Base-by-base conservation (phyloP, 2,888 invertebrate species). In the Mimachlamys varia region DNA sequence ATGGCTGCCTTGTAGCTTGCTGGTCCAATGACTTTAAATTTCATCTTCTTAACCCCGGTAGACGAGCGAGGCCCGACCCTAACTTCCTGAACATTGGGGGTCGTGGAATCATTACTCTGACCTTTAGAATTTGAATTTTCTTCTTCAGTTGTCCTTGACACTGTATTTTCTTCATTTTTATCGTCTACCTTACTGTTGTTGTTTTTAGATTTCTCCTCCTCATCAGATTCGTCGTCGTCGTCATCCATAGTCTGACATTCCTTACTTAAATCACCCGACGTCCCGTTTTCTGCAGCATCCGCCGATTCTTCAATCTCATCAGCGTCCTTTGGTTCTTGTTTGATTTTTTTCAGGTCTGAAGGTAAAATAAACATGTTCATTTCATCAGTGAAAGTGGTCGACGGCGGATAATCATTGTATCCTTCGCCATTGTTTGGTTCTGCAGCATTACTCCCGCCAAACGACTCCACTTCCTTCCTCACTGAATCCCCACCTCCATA, bases 321-420 rank as follows among this genome's bases (percentile, higher is more conserved):
- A 10, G 76, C 33, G 33, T 76, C 76, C 12, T 76, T 76, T 33
- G 76, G 76, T 76, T 76, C 76, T 33, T 76, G 87, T 15, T 53
- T 89, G 49, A 53, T 87, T 17, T 90, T 87, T 15, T 90, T 90
- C 27, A 90, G 58, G 19, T 91, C 89, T 37, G 92, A 90, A n/a
- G 92, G 93, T n/a, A 94, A 88, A 13, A 94, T 94, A 89, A 93
- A 94, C 94, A 94, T 94, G 2, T 92, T 91, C 92, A 92, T 93
- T 49, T 93, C 93, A 89, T 94, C 93, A 10, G 90, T 92, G 58
- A 92, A 91, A 7, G 92, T 92, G 53, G 93, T 88, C 27, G 92
- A 91, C 17, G 91, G 33, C 33, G 27, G 76, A 33, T 76, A 76
- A 12, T 76, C 15, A 15, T 76, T 33, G 27, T 22, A 7, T 15